Evolutionary conservation across 2,888 invertebrate genomes (phyloP).

Genomic region (Desoria tigrina): DNA sequence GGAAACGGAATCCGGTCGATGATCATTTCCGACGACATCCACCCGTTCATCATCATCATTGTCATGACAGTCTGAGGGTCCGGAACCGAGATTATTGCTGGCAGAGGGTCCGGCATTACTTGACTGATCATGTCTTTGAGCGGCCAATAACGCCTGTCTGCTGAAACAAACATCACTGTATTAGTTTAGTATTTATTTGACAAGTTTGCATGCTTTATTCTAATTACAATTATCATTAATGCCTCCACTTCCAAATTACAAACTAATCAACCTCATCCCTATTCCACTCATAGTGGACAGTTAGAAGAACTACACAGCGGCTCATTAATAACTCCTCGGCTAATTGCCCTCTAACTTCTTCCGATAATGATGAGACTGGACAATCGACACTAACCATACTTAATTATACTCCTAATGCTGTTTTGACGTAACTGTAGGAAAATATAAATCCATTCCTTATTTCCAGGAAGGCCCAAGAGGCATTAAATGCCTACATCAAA

Average conservation of each 20-base stretch:
- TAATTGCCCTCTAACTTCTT: constrained; percentile 3
- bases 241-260: too few species aligned
- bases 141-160: constrained; percentile 66
- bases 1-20: constrained; percentile 54
- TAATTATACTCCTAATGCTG: constrained; percentile 24
- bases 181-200: too few species aligned
- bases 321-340: constrained; percentile 9
- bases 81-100: constrained; percentile 52
- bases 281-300: too few species aligned
- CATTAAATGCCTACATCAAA: too few species aligned
- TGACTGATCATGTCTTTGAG: constrained; percentile 58
- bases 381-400: background rate
- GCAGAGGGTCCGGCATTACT: constrained; percentile 51
- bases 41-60: constrained; percentile 76
- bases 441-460: constrained; percentile 21
- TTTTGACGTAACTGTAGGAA: constrained; percentile 41
- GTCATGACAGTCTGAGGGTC: constrained; percentile 54
- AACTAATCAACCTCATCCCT: too few species aligned
- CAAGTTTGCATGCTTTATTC: too few species aligned
- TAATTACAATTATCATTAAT: too few species aligned
- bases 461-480: too few species aligned
- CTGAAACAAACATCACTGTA: constrained; percentile 61
- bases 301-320: background rate
- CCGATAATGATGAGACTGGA: background rate
- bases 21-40: constrained; percentile 81